Evolutionary conservation across 2,113 vertebrate species (phyloP), one percentile per base, ranked within the genome.

Genomic region (Pelecanoides urinatrix): DNA sequence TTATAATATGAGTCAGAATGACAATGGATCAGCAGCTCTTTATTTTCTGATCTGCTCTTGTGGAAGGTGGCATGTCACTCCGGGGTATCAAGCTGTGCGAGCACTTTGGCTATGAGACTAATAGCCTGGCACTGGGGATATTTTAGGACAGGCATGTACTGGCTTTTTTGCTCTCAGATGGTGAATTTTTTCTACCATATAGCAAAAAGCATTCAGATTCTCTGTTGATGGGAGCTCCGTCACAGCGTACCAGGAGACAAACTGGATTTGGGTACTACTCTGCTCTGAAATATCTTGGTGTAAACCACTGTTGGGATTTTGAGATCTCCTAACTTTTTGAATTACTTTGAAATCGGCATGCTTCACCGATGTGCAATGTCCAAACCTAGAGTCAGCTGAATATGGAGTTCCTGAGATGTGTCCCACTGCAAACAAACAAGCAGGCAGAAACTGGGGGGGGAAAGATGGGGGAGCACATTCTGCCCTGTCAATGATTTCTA

Each of bases 1-100:
- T 88, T 73, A 67, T 32, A 93, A 44, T 47, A 34, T 75, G 62
- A 91, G 45, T 95, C 95, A 96, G 87, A 96, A 82, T 79, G 36
- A 82, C 47, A 89, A 82, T 73, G 61, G 80, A 85, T 68, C 20
- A 87, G 77, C 50, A 85, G 76, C 49, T 85, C 3, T 63, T 38
- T 75, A 38, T 94, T 95, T 95, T 91, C 86, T 81, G 61, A 66
- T 79, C 49, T 91, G 53, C 15, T 91, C 14, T 45, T 52, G 63
- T 42, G 29, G 70, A 96, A 85, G 53, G 36, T 85, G 73, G 66
- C 67, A 49, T 0, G 0, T 70, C 71, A 82, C 30, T 38, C 42
- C 2, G 2, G 59, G n/a, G 26, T 44, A 89, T 19, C 44, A 74
- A 81, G n/a, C 40, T 84, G 34, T 47, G 29, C 47, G 74, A 92